Evolutionary conservation across 2,797 vertebrate species (phyloP).

Genomic region (Macroramphosus scolopax): DNA sequence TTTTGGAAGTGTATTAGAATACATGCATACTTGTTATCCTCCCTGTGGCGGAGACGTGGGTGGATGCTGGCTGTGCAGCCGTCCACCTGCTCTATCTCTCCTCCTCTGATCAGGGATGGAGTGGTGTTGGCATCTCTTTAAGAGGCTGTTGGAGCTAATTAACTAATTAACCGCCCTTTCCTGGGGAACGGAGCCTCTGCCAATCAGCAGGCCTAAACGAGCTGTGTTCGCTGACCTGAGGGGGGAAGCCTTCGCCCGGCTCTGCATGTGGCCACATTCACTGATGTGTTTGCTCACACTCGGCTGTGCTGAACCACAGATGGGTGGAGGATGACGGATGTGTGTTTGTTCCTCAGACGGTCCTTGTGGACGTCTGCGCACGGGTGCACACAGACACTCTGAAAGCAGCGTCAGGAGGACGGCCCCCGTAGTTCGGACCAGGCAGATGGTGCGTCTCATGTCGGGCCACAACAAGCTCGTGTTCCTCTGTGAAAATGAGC

Average conservation of each 20-base stretch:
- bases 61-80: too few relatives aligned
- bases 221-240: slow-evolving; percentile 23
- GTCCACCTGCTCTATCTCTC: slow-evolving; percentile 39
- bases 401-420: too few relatives aligned
- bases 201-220: slow-evolving; percentile 43
- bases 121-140: slow-evolving; percentile 45
- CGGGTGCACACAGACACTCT: slow-evolving; percentile 3
- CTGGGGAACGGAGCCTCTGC: slow-evolving; percentile 33
- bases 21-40: too few relatives aligned
- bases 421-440: slow-evolving; percentile 44
- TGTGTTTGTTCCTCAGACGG: slow-evolving; percentile 38
- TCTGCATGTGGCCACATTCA: too few relatives aligned
- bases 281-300: slow-evolving; percentile 13
- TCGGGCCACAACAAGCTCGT: slow-evolving; percentile 28
- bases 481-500: slow-evolving; percentile 31
- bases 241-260: slow-evolving; percentile 11
- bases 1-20: too few relatives aligned
- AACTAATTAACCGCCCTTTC: slow-evolving; percentile 59
- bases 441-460: slow-evolving; percentile 55
- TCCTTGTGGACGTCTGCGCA: slow-evolving; percentile 7
- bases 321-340: slow-evolving; percentile 42
- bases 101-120: slow-evolving; percentile 36
- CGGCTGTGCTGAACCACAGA: slow-evolving; percentile 35
- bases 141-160: slow-evolving; percentile 58
- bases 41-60: too few relatives aligned